phyloP scores from a whole-genome alignment of 2,888 invertebrate genomes.

The Hesperia comma region DNA sequence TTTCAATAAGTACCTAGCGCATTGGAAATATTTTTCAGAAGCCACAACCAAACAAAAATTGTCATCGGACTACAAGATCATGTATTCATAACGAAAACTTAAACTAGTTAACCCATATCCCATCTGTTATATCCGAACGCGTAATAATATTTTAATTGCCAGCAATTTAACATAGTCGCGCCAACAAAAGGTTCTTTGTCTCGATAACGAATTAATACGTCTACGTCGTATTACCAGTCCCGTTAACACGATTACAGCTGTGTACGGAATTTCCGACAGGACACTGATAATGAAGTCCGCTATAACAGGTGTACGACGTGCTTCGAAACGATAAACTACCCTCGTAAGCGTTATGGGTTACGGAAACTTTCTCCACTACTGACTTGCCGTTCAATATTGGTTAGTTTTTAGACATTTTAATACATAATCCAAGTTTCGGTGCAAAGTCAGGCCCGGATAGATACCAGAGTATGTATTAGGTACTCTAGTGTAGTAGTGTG shows the following conservation, averaged over 20 bases:
- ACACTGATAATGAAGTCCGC: conserved; percentile 22
- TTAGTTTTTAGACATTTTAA: no score
- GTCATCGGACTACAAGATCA: background rate
- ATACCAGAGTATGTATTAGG: no score
- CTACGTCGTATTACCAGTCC: conserved; percentile 25
- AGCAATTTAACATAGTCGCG: conserved; percentile 22
- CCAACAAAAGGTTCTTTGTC: conserved; percentile 25
- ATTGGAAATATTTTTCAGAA: no score
- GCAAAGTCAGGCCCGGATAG: no score
- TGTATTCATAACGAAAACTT: background rate
- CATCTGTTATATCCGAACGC: background rate
- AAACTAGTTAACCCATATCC: background rate
- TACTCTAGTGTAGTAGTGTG: no score
- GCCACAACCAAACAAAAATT: no score
- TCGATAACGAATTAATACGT: conserved; percentile 26
- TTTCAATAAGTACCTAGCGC: no score
- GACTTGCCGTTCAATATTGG: background rate
- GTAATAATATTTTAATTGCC: conserved; percentile 27
- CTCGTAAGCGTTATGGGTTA: conserved; percentile 7
- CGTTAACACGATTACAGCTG: conserved; percentile 16
- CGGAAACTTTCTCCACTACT: conserved; percentile 1
- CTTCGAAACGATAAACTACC: conserved; percentile 5
- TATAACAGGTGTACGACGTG: conserved; percentile 23
- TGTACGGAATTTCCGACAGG: conserved; percentile 18
- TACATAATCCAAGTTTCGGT: no score